Evolutionary conservation across 2,888 invertebrate species (phyloP).

Genomic region (Nudaria mundana): DNA sequence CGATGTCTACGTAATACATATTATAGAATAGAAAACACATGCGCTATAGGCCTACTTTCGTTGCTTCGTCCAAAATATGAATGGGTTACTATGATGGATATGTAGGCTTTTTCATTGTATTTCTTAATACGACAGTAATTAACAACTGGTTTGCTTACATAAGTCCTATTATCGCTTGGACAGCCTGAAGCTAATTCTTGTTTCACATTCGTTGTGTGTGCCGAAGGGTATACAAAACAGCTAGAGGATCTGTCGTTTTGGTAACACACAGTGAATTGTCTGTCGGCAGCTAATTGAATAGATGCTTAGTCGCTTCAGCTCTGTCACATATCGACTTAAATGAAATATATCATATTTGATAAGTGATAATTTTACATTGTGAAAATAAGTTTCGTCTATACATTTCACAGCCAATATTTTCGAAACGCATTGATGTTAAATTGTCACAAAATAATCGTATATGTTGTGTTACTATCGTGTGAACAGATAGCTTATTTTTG

Average conservation of each 20-base stretch:
- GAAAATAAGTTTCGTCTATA: neutral
- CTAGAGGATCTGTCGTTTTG: neutral
- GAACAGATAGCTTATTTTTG: conserved; percentile 25
- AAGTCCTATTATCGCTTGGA: neutral
- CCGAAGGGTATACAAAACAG: neutral
- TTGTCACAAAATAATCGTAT: conserved; percentile 17
- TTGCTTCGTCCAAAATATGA: too few relatives aligned
- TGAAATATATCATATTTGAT: conserved; percentile 7
- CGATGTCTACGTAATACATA: too few relatives aligned
- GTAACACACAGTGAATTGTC: neutral
- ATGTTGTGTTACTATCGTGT: conserved; percentile 1
- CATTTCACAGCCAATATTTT: too few relatives aligned
- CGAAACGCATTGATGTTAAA: too few relatives aligned
- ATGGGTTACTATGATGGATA: too few relatives aligned
- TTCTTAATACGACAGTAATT: too few relatives aligned
- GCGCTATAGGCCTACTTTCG: too few relatives aligned
- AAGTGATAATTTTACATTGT: conserved; percentile 16
- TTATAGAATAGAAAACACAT: too few relatives aligned
- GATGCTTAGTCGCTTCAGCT: conserved; percentile 4
- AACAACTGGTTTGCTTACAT: neutral
- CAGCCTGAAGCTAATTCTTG: conserved; percentile 1
- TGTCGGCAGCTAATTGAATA: conserved; percentile 4
- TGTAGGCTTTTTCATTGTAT: too few relatives aligned
- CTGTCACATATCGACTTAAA: conserved; percentile 7
- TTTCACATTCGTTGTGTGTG: conserved; percentile 1